Evolutionary conservation across 2,797 vertebrate species (phyloP).

Genomic region (Thalassophryne amazonica): DNA sequence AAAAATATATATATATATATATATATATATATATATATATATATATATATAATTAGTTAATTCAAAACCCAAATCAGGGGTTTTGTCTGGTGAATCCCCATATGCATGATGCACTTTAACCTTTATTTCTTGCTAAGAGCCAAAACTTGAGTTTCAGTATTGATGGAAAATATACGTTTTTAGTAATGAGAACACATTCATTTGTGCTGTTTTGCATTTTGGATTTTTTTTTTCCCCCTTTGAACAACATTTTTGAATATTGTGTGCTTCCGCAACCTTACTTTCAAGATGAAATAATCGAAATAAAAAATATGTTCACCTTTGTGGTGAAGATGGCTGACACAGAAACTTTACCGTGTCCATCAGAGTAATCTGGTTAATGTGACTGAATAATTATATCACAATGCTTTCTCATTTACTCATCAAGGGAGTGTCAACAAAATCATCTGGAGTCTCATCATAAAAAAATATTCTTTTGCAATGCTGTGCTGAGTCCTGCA

Average conservation of each 20-base stretch:
- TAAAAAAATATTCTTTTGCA: constrained; percentile 3
- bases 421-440: constrained; percentile 1
- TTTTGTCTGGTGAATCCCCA: constrained; percentile 7
- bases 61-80: not conserved
- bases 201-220: not conserved
- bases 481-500: not conserved
- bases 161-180: not conserved
- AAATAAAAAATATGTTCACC: too few species aligned
- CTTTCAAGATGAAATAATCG: too few species aligned
- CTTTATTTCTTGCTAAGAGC: not conserved
- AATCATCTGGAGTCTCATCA: not conserved
- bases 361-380: not conserved
- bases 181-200: not conserved
- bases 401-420: not conserved
- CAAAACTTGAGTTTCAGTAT: not conserved
- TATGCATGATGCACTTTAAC: not conserved
- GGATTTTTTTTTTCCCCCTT: too few species aligned
- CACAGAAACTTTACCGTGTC: not conserved
- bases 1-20: too few species aligned
- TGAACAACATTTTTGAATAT: too few species aligned
- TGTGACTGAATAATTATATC: not conserved
- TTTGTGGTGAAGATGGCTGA: too few species aligned
- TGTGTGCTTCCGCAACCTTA: too few species aligned
- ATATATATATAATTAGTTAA: too few species aligned
- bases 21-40: too few species aligned